phyloP scores from a whole-genome alignment of 2,113 vertebrate genomes.

The Galemys pyrenaicus region DNA sequence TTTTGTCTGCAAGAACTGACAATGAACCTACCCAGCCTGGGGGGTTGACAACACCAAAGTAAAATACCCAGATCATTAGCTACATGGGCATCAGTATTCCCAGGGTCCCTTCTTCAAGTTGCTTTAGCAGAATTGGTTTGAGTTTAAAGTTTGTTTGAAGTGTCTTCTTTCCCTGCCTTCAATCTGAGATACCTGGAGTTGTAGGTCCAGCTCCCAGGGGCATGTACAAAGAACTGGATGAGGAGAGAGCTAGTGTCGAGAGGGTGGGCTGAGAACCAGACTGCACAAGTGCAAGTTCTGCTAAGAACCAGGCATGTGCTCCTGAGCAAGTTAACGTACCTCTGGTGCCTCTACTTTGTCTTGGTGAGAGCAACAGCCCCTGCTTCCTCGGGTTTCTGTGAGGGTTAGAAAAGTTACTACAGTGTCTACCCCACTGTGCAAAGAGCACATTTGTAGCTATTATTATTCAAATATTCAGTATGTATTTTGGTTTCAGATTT shows the following conservation, averaged over 20 bases:
- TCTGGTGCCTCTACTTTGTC: neutral
- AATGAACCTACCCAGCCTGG: too few relatives aligned
- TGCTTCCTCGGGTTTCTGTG: neutral
- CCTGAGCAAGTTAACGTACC: neutral
- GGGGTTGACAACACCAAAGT: neutral
- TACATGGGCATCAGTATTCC: neutral
- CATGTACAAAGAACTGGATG: neutral
- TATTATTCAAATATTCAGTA: neutral
- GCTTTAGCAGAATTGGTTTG: neutral
- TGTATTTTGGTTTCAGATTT: neutral
- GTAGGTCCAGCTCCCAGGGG: neutral
- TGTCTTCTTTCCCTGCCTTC: neutral
- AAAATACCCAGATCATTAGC: neutral
- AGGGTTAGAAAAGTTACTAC: neutral
- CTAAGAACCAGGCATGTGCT: neutral
- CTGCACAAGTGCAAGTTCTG: neutral
- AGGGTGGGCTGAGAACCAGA: neutral
- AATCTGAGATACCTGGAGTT: neutral
- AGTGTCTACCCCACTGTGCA: neutral
- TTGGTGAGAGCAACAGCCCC: neutral
- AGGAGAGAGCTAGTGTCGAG: neutral
- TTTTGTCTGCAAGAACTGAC: too few relatives aligned
- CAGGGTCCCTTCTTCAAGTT: neutral
- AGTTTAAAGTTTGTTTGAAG: neutral
- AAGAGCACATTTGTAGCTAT: neutral